phyloP scores from a whole-genome alignment of 2,797 vertebrate species.

The Urophycis tenuis region DNA sequence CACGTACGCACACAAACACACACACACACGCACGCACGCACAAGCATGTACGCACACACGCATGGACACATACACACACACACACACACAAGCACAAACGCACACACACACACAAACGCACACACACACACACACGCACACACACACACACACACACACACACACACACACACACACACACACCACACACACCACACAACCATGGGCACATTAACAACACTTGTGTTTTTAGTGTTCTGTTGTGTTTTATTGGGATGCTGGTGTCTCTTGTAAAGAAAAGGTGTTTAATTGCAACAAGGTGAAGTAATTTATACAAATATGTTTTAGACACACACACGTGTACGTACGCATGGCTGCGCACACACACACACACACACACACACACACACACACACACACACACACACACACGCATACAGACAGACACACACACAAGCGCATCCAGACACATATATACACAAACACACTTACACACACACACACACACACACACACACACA shows the following conservation, averaged over 20 bases:
- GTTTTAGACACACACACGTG: slow-evolving; percentile 1
- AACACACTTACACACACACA: slow-evolving; percentile 1
- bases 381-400: not conserved
- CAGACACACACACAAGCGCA: slow-evolving; percentile 26
- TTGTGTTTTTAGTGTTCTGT: not conserved
- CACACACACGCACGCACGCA: slow-evolving; percentile 6
- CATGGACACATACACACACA: slow-evolving; percentile 23
- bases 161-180: not conserved
- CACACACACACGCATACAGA: slow-evolving; percentile 28
- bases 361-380: slow-evolving; percentile 1
- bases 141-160: not conserved
- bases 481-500: slow-evolving; percentile 19
- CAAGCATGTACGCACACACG: slow-evolving; percentile 3
- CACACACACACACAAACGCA: not conserved
- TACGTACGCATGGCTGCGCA: not conserved
- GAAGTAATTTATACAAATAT: not conserved
- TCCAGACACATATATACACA: slow-evolving; percentile 5
- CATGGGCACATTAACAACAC: not conserved
- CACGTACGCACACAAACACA: slow-evolving; percentile 18
- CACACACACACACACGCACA: not conserved
- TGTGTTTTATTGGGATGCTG: not conserved
- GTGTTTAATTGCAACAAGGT: not conserved
- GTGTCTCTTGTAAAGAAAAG: not conserved
- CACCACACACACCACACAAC: not conserved
- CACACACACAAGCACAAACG: slow-evolving; percentile 30